Percentiles rank a stretch among this genome's conserved stretches.
Conservation (phyloP, 2,113 vertebrate genomes). For the Otocyon megalotis region DNA sequence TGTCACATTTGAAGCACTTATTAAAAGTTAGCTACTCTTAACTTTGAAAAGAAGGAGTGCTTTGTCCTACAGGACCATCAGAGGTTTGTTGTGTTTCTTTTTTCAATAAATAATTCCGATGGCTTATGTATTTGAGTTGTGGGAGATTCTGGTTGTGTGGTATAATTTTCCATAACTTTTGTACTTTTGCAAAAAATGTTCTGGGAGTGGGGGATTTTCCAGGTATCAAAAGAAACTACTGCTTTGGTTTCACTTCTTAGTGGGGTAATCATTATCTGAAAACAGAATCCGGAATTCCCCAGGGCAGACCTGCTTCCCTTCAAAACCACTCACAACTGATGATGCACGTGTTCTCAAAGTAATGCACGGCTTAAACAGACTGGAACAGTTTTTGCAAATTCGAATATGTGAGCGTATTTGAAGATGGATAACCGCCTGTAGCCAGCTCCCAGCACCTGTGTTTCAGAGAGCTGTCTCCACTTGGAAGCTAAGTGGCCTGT, state of each 20-base stretch:
- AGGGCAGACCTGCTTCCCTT: background rate
- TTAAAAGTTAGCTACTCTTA: background rate
- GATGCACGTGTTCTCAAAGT: background rate
- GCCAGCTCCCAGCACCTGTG: background rate
- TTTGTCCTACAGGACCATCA: background rate
- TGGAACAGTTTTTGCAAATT: background rate
- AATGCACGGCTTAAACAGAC: background rate
- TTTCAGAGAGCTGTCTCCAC: background rate
- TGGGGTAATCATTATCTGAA: background rate
- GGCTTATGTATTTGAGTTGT: background rate
- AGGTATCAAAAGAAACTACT: constrained; percentile 18
- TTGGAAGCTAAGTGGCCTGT: background rate
- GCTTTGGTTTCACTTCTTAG: constrained; percentile 67
- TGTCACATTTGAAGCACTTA: background rate
- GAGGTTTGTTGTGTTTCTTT: background rate
- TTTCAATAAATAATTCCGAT: background rate
- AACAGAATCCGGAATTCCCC: constrained; percentile 65
- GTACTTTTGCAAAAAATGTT: background rate
- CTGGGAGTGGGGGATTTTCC: constrained; percentile 43
- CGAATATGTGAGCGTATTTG: background rate
- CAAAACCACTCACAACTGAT: background rate
- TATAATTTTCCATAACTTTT: background rate
- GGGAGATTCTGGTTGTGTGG: background rate
- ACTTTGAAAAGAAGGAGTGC: background rate
- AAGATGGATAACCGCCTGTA: background rate